These are phyloP conservation scores for Phengaris arion DNA, from an alignment of 2,888 invertebrate species.

Conservation along the genomic window DNA sequence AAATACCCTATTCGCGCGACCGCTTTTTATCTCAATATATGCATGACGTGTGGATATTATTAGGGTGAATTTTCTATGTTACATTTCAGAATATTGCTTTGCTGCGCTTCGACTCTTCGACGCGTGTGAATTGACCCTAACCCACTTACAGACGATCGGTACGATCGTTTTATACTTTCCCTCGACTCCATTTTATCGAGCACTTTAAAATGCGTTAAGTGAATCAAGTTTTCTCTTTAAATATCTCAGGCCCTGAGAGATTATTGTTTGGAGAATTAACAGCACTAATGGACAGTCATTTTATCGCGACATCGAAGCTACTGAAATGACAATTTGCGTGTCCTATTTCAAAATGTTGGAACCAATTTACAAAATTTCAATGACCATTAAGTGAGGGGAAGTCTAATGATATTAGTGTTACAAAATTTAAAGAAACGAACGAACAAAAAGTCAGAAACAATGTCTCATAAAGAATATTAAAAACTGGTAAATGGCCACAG, in stretches of 20 bases:
- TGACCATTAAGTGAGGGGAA: not conserved
- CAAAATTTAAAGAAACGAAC: not conserved
- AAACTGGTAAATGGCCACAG: not conserved
- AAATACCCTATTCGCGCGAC: too few relatives aligned
- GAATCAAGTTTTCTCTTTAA: conserved; percentile 54
- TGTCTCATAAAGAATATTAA: not conserved
- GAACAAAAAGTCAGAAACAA: not conserved
- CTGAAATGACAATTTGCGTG: conserved; percentile 15
- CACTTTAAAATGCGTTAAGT: conserved; percentile 41
- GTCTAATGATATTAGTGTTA: not conserved
- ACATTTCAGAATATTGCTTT: too few relatives aligned
- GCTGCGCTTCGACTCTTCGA: not conserved
- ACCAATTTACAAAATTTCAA: not conserved
- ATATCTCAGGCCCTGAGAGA: conserved; percentile 55
- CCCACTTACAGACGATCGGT: not conserved
- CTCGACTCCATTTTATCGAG: not conserved
- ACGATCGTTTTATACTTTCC: not conserved
- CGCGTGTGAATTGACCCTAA: not conserved
- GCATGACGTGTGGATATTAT: too few relatives aligned
- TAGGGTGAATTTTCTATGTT: too few relatives aligned
- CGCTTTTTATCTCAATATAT: too few relatives aligned
- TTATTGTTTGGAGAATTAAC: conserved; percentile 45
- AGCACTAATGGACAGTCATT: conserved; percentile 39
- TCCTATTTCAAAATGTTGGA: conserved; percentile 25
- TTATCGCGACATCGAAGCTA: conserved; percentile 32